Evolutionary conservation across 2,113 vertebrate species (phyloP).

Genomic region (Astur gentilis): DNA sequence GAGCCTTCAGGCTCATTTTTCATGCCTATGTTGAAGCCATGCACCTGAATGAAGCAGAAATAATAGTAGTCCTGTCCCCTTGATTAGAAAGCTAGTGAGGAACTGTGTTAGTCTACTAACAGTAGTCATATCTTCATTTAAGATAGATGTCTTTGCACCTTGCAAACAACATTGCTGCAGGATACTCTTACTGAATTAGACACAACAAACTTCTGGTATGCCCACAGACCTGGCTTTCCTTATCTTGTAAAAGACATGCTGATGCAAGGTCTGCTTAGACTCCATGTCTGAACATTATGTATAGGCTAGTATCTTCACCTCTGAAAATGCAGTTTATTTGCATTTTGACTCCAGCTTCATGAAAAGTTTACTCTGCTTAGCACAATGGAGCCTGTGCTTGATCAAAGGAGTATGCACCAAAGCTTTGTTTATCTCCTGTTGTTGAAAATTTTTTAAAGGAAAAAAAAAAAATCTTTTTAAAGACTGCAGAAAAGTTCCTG

Average conservation of each 20-base stretch:
- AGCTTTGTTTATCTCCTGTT: not conserved
- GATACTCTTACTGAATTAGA: not conserved
- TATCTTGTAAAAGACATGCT: not conserved
- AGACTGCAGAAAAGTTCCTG: not conserved
- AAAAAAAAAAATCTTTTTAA: not conserved
- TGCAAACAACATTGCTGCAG: not conserved
- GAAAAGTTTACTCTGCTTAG: not conserved
- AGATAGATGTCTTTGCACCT: not conserved
- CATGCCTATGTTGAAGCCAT: not conserved
- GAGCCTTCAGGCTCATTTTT: not conserved
- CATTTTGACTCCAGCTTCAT: not conserved
- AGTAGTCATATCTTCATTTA: not conserved
- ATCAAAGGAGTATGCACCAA: not conserved
- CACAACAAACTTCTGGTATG: not conserved
- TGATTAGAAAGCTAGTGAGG: not conserved
- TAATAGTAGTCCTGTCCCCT: not conserved
- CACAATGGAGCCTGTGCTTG: not conserved
- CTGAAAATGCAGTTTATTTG: not conserved
- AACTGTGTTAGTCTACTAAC: not conserved
- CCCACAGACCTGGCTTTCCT: rapidly evolving
- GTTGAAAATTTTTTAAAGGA: not conserved
- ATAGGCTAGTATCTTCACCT: not conserved
- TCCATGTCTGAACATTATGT: not conserved
- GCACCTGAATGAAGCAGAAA: not conserved
- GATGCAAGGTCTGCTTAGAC: not conserved